These are phyloP conservation scores for Platanista minor DNA, from an alignment of 2,113 vertebrate species.

Conservation along the genomic window DNA sequence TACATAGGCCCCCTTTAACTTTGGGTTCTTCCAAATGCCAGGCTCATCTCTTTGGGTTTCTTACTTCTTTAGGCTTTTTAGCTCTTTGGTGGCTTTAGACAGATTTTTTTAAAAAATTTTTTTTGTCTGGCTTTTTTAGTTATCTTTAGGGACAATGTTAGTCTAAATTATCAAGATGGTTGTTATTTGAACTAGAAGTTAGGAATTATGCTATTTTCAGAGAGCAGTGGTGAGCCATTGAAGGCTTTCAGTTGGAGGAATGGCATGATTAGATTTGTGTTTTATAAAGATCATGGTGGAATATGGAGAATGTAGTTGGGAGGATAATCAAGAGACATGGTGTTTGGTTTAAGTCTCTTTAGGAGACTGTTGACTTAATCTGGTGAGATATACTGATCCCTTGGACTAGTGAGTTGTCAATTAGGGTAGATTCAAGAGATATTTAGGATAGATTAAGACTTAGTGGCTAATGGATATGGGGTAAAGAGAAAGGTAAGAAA, in stretches of 20 bases:
- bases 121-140: background rate
- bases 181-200: background rate
- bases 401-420: background rate
- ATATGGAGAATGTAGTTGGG: background rate
- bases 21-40: background rate
- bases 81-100: background rate
- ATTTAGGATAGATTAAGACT: background rate
- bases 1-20: background rate
- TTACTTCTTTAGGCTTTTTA: background rate
- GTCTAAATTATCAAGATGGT: background rate
- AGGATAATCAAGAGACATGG: background rate
- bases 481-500: background rate
- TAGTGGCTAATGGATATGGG: background rate
- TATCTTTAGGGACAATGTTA: background rate
- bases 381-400: background rate
- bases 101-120: background rate
- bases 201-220: background rate
- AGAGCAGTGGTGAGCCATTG: background rate
- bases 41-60: background rate
- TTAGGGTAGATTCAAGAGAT: background rate
- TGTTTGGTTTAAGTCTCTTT: background rate
- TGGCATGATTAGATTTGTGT: background rate
- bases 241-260: background rate
- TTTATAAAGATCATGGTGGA: background rate
- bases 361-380: background rate